Conservation (phyloP, 2,888 invertebrate genomes). For the Machimus rusticus region DNA sequence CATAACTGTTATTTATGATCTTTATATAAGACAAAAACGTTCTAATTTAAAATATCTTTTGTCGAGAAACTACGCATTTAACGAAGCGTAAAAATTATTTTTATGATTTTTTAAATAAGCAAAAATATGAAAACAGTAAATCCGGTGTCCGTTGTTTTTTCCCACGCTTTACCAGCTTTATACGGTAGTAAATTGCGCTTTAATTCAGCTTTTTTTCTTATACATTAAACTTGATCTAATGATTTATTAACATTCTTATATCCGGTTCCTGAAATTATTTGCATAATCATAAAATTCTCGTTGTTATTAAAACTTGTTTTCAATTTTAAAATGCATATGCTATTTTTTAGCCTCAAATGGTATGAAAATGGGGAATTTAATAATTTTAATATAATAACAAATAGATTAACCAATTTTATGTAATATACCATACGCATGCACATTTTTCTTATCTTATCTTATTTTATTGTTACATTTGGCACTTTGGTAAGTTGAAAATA, state of each 20-base stretch:
- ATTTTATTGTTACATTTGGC: not conserved
- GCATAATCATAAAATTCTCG: not conserved
- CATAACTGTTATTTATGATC: too few relatives aligned
- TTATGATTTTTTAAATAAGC: not conserved
- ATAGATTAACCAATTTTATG: not conserved
- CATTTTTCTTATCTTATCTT: too few relatives aligned
- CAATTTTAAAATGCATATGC: not conserved
- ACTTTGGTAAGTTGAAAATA: too few relatives aligned
- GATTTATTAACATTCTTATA: not conserved
- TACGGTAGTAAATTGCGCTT: not conserved
- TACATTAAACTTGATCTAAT: not conserved
- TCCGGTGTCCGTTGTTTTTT: not conserved
- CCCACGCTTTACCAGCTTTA: not conserved
- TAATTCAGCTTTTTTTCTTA: not conserved
- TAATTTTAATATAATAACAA: not conserved
- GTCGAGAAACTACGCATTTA: not conserved
- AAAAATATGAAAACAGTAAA: not conserved
- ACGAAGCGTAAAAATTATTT: not conserved
- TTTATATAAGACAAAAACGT: not conserved
- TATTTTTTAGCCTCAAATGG: not conserved
- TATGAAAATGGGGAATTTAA: not conserved
- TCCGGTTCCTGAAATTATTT: not conserved
- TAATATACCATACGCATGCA: not conserved
- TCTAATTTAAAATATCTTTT: not conserved
- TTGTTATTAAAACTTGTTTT: not conserved